These are phyloP conservation scores for Patiria miniata DNA, from an alignment of 35 echinoderm and acorn worm species.

Conservation along the genomic window DNA sequence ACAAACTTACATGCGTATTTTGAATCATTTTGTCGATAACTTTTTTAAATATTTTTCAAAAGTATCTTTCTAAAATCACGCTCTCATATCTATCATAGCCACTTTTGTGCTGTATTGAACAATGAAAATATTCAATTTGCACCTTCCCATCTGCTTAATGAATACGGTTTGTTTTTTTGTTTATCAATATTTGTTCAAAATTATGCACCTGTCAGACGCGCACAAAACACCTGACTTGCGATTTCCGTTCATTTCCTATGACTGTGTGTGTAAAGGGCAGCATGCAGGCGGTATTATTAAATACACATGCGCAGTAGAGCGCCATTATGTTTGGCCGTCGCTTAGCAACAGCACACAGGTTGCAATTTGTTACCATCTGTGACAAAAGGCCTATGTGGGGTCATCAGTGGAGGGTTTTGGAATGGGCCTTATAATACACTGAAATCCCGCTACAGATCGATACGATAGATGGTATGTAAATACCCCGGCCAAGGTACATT, in stretches of 20 bases:
- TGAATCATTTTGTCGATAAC: too few relatives aligned
- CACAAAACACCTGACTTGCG: not conserved
- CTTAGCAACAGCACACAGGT: not conserved
- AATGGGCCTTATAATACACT: not conserved
- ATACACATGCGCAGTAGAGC: not conserved
- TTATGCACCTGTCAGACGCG: not conserved
- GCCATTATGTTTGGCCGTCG: not conserved
- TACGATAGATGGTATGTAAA: not conserved
- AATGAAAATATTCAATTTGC: too few relatives aligned
- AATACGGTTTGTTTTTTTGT: not conserved
- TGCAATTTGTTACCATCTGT: not conserved
- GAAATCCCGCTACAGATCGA: not conserved
- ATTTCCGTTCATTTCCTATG: not conserved
- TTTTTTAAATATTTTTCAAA: too few relatives aligned
- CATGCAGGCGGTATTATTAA: not conserved
- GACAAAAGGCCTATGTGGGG: conserved; percentile 3
- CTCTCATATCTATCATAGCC: too few relatives aligned
- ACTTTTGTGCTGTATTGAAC: too few relatives aligned
- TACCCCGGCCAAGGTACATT: not conserved
- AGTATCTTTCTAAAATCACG: too few relatives aligned
- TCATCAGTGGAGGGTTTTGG: not conserved
- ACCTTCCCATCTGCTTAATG: too few relatives aligned
- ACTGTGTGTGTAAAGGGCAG: not conserved
- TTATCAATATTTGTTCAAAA: not conserved
- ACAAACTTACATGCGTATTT: too few relatives aligned